Base-by-base conservation (phyloP, 2,888 invertebrate genomes). In the Drosophila mercatorum region DNA sequence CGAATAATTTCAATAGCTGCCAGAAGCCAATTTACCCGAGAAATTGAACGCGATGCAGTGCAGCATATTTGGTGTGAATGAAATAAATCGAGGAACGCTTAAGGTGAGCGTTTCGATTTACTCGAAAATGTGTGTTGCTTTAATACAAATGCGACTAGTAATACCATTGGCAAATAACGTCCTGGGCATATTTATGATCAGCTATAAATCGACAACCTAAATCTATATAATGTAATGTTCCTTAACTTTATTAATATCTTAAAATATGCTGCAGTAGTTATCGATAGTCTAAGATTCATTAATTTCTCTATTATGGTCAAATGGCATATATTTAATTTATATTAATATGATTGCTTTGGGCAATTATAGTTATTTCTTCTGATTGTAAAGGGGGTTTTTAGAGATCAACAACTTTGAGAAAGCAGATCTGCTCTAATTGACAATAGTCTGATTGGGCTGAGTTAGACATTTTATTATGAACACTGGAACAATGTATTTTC, bases 1-100 rank as follows among this genome's bases (percentile, higher is more conserved):
- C 52, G 59, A 53, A 67, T 71, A 69, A 76, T 79, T 79, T 76
- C 60, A 73, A 79, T 77, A 68, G 68, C 65, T 22, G 56, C 53
- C 53, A 31, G 53, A 56, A 58, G 65, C 59, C 56, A 74, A 74
- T 75, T 57, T 69, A 67, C 61, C 40, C 56, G 52, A 51, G 59
- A 63, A 53, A 66, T 60, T 44, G 49, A 61, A 52, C 58, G 46
- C 55, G 47, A 46, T 41, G n/a, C 49, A 28, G 41, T 55, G 31
- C 36, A 22, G 7, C 11, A 43, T 52, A 57, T 46, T 59, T 64
- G 11, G 52, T 17, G 49, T 28, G 43, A 28, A 12, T 46, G 60
- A 47, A 60, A 51, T 65, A 49, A 68, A 69, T 58, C 58, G 26
- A 1, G 36, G 5, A 14, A 3, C 43, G 14, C 49, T 49, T 43